Evolutionary conservation across 2,888 invertebrate genomes (phyloP), one percentile per base, ranked within the genome.

Genomic region (Danaus chrysippus): DNA sequence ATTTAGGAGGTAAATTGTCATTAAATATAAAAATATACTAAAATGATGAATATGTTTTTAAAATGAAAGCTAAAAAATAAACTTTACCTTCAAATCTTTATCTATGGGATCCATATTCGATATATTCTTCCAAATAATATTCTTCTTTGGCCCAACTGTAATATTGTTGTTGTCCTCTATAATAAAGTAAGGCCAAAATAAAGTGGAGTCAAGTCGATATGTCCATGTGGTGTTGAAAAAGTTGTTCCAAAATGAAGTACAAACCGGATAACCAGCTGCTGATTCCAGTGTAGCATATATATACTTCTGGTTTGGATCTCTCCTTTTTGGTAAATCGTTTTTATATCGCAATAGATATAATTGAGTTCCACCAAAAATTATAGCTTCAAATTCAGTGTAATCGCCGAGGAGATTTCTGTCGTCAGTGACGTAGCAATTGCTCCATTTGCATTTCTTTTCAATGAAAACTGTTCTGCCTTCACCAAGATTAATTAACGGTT

Each of bases 141-240:
- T 52, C 12, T 15, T 19, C 2, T 61, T 73, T 0, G 86, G 86
- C 1, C 85, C 86, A 10, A 86, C 71, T 0, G 81, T 69, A 17
- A 73, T 72, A 5, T 76, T 72, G 41, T 71, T 73, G 1, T 69
- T 62, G 66, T 87, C 81, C 67, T 68, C 74, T 12, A 88, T 68
- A 1, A 70, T 69, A 10, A 84, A 70, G 61, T 86, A 86, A 10
- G 78, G 77, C 87, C 87, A 87, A 10, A 78, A 59, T 1, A 77
- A 74, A 65, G 86, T 84, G 1, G 86, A 84, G 66, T 84, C 74
- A 2, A 85, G 64, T 71, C 78, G 82, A 60, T 87, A 87, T 0
- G 87, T 87, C 87, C 86, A 87, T 13, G 87, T 87, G 86, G 85
- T 86, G 67, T 87, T 88, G 62, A 87, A 87, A 62, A 73, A 86